Percentiles rank a stretch among this genome's conserved stretches.
Evolutionary conservation across 2,113 vertebrate genomes (phyloP).

Genomic region (Oryzias celebensis): DNA sequence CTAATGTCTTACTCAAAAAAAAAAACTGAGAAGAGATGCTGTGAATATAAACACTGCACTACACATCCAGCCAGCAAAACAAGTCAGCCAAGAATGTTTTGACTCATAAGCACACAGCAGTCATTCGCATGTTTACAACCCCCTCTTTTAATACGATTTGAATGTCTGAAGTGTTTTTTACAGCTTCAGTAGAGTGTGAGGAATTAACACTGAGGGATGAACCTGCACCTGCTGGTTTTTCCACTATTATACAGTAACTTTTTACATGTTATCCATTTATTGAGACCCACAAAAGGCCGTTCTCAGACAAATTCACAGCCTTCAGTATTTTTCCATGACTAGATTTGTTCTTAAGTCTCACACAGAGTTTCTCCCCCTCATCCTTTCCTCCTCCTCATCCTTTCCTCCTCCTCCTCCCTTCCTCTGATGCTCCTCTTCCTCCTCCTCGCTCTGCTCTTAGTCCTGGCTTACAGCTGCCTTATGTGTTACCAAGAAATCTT

Average conservation of each 20-base stretch:
- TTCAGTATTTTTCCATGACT: conserved; percentile 75
- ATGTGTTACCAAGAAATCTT: conserved; percentile 35
- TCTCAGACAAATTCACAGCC: conserved; percentile 26
- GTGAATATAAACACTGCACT: too few species aligned
- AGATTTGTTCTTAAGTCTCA: conserved; percentile 43
- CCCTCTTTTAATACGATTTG: too few species aligned
- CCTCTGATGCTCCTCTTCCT: conserved; percentile 9
- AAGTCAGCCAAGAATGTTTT: too few species aligned
- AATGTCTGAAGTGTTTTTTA: too few species aligned
- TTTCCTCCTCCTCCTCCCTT: conserved; percentile 10
- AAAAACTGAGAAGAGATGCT: not conserved
- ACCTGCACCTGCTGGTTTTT: not conserved
- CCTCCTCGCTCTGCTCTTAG: conserved; percentile 6
- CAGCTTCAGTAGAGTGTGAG: too few species aligned
- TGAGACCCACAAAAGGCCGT: not conserved
- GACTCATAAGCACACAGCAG: too few species aligned
- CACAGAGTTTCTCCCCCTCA: conserved; percentile 36
- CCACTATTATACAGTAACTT: not conserved
- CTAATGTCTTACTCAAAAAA: not conserved
- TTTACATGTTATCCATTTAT: not conserved
- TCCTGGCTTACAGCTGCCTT: conserved; percentile 52
- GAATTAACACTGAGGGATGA: too few species aligned
- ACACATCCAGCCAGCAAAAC: too few species aligned
- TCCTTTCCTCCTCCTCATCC: conserved; percentile 11
- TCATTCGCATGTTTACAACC: too few species aligned